Percentiles rank a stretch among this genome's conserved stretches.
Evolutionary conservation across 2,888 invertebrate species (phyloP).

Genomic region (Diploptera punctata): DNA sequence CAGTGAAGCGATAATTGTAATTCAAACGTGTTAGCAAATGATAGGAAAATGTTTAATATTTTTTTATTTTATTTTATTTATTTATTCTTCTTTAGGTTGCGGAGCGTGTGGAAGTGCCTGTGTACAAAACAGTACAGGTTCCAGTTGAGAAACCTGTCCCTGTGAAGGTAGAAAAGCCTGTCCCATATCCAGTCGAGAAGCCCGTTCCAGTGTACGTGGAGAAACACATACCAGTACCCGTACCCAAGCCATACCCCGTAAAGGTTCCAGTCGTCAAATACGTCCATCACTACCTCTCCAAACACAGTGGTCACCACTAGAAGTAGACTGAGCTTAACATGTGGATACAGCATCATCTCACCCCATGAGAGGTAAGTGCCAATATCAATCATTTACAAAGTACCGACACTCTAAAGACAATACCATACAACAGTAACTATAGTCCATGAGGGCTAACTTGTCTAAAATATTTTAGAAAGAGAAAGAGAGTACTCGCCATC

Average conservation of each 20-base stretch:
- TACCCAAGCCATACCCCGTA: conserved; percentile 72
- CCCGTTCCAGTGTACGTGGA: conserved; percentile 72
- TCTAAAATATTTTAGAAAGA: too few relatives aligned
- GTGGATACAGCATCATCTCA: neutral
- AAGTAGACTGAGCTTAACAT: neutral
- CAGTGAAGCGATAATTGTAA: too few relatives aligned
- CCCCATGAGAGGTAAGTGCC: too few relatives aligned
- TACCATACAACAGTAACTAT: too few relatives aligned
- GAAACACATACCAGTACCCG: conserved; percentile 71
- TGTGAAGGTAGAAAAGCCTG: conserved; percentile 70
- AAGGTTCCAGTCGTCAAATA: conserved; percentile 68
- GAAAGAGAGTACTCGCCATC: too few relatives aligned
- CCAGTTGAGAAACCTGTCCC: conserved; percentile 77
- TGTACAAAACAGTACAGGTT: conserved; percentile 70
- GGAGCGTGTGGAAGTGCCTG: conserved; percentile 64
- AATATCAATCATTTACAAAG: too few relatives aligned
- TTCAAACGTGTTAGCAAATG: too few relatives aligned
- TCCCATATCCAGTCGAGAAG: conserved; percentile 71
- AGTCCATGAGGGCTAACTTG: too few relatives aligned
- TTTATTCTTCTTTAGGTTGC: neutral
- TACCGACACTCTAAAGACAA: too few relatives aligned
- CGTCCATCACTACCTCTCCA: conserved; percentile 61
- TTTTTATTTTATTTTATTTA: too few relatives aligned
- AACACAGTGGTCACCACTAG: conserved; percentile 39
- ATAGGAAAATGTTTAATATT: too few relatives aligned